Conservation (phyloP, 2,113 vertebrate genomes). For the Bos taurus region DNA sequence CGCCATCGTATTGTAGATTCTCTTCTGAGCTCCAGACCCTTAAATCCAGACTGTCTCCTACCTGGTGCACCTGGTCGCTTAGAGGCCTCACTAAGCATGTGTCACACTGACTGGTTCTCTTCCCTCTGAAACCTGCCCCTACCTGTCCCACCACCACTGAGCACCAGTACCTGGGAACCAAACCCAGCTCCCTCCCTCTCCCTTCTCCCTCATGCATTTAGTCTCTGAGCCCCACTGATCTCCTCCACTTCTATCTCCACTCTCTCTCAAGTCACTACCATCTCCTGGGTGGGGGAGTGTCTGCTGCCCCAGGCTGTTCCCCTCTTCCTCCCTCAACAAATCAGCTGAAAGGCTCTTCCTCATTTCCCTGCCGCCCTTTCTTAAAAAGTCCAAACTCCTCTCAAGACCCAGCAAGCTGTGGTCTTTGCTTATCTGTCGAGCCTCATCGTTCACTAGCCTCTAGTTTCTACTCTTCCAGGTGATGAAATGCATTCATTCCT, state of each 20-base stretch:
- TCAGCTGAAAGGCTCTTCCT: neutral
- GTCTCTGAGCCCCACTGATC: too few species aligned
- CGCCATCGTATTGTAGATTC: neutral
- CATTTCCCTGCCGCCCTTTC: neutral
- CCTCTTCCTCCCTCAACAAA: neutral
- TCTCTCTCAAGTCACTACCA: neutral
- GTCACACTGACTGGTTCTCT: neutral
- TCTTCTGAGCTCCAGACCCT: neutral
- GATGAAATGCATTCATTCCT: neutral
- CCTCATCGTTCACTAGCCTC: neutral
- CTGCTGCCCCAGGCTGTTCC: neutral
- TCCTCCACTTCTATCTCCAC: neutral
- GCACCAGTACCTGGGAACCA: neutral
- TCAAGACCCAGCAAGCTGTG: neutral
- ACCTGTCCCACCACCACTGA: neutral
- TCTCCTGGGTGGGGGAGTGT: neutral
- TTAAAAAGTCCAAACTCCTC: neutral
- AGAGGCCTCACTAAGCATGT: neutral
- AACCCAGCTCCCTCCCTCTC: neutral
- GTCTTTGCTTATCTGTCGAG: neutral
- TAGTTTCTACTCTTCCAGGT: neutral
- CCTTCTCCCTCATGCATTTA: neutral
- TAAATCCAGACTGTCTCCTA: too few species aligned
- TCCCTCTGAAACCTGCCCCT: neutral
- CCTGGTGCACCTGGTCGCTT: neutral